phyloP scores from a whole-genome alignment of 1,140 invertebrate genomes.

The Spodoptera frugiperda region DNA sequence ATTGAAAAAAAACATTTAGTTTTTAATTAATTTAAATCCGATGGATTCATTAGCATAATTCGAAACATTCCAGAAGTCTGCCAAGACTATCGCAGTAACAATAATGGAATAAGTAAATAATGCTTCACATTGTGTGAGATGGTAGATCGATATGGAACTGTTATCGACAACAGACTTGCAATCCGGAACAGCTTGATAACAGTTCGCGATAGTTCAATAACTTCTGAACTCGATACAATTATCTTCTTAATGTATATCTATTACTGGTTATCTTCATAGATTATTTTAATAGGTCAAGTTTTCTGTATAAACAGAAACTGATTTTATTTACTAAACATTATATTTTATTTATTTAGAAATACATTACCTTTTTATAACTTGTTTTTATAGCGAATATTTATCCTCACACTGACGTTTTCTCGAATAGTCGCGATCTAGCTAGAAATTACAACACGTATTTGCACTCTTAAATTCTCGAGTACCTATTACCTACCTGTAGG shows the following conservation, averaged over 20 bases:
- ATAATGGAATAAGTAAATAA: background rate
- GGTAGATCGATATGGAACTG: background rate
- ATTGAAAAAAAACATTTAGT: too few species aligned
- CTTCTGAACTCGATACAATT: constrained; percentile 1
- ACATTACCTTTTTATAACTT: too few species aligned
- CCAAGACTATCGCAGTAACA: background rate
- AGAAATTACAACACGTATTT: too few species aligned
- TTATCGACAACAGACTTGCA: background rate
- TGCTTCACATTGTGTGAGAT: background rate
- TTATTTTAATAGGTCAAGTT: constrained; percentile 15
- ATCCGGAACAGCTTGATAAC: constrained; percentile 33
- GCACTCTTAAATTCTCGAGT: too few species aligned
- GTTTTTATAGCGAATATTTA: too few species aligned
- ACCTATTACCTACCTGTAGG: too few species aligned
- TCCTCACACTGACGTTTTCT: too few species aligned
- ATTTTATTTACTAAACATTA: background rate
- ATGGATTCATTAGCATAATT: too few species aligned
- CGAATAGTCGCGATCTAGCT: too few species aligned
- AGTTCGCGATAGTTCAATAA: constrained; percentile 29
- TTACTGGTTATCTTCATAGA: background rate
- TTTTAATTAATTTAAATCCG: too few species aligned
- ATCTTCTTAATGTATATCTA: background rate
- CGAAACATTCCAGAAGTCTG: too few species aligned
- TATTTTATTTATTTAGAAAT: too few species aligned
- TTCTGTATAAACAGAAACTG: background rate